Percentiles rank a stretch among this genome's conserved stretches.
Evolutionary conservation across 2,113 vertebrate genomes (phyloP).

Genomic region (Sitta europaea): DNA sequence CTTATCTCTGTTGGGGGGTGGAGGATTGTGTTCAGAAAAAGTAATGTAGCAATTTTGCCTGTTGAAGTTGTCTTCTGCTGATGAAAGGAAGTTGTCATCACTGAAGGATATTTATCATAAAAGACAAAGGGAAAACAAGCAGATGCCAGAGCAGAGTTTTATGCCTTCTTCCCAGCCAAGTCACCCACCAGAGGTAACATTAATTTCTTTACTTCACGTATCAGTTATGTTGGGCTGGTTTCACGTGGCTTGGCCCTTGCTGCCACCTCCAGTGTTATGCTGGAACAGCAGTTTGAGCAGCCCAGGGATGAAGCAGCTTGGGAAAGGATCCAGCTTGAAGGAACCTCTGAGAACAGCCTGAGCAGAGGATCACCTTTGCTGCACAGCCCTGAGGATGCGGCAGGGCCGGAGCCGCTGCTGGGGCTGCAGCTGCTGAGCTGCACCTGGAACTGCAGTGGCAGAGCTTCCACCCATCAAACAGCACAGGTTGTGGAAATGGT

Average conservation of each 20-base stretch:
- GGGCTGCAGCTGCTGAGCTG: constrained; percentile 1
- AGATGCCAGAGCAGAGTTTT: constrained; percentile 71
- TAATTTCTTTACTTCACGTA: neutral
- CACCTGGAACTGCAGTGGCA: neutral
- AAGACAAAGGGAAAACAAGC: constrained; percentile 78
- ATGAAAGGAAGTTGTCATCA: constrained; percentile 72
- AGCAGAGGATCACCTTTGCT: neutral
- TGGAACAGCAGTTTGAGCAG: constrained; percentile 17
- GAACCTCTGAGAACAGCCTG: neutral
- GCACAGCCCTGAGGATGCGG: neutral
- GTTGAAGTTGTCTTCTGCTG: constrained; percentile 70
- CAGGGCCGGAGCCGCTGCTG: neutral
- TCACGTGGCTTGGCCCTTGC: neutral
- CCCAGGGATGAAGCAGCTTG: neutral
- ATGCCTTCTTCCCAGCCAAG: constrained; percentile 64
- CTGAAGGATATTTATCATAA: constrained; percentile 88
- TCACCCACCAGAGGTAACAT: constrained; percentile 82
- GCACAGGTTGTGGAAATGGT: neutral
- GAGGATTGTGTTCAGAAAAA: neutral
- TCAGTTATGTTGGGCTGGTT: neutral
- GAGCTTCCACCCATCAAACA: neutral
- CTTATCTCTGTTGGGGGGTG: neutral
- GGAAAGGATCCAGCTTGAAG: constrained; percentile 15
- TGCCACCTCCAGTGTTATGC: constrained; percentile 23
- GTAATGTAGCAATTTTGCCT: constrained; percentile 2